These are phyloP conservation scores for Phylloscopus trochiloides DNA, from an alignment of 2,113 vertebrate genomes.

Conservation along the genomic window DNA sequence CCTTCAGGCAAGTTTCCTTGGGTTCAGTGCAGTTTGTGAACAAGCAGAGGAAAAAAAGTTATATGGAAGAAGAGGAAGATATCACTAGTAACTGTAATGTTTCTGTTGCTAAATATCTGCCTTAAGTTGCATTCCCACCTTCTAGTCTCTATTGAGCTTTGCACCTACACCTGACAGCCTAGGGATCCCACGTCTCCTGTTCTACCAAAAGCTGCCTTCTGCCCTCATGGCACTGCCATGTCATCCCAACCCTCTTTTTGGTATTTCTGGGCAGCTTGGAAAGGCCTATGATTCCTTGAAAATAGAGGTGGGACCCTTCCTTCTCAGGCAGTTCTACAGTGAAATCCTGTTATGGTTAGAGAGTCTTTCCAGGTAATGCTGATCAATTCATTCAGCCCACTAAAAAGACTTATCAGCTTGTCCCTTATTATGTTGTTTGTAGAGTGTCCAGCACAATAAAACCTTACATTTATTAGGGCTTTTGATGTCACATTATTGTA, in stretches of 20 bases:
- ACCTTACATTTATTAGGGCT: not conserved
- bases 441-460: slow-evolving; percentile 4
- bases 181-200: not conserved
- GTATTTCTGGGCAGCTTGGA: not conserved
- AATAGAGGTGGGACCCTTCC: not conserved
- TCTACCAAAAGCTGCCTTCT: not conserved
- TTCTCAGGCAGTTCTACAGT: not conserved
- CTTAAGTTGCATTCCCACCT: not conserved
- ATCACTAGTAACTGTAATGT: not conserved
- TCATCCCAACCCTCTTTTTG: not conserved
- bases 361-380: not conserved
- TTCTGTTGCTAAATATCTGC: not conserved
- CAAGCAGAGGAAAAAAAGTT: not conserved
- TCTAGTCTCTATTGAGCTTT: not conserved
- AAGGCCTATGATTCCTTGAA: not conserved
- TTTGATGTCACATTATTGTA: not conserved
- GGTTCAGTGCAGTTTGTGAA: not conserved
- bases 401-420: not conserved
- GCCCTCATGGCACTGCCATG: not conserved
- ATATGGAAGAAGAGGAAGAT: not conserved
- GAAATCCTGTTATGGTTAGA: not conserved
- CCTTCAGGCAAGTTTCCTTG: not conserved
- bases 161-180: not conserved
- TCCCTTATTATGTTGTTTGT: not conserved
- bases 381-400: not conserved